phyloP scores from a whole-genome alignment of 1,140 invertebrate species.

The Zaprionus tsacasi region DNA sequence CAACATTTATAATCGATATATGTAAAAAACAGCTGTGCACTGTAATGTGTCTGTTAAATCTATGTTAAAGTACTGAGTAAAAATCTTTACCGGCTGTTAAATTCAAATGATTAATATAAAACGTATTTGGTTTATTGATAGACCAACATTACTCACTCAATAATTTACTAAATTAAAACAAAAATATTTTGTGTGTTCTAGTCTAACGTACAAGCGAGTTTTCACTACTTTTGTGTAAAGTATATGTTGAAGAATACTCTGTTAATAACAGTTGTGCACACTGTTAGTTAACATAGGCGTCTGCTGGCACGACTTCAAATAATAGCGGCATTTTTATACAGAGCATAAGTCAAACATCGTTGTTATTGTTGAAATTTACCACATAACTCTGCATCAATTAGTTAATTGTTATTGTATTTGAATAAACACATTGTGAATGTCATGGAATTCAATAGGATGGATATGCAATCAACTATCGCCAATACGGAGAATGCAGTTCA shows the following conservation, averaged over 20 bases:
- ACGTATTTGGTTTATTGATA: background rate
- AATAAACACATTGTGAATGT: background rate
- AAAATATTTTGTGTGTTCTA: background rate
- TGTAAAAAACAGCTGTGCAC: conserved; percentile 1
- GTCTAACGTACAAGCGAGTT: background rate
- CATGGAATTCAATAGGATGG: conserved; percentile 53
- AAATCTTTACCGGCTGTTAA: conserved; percentile 2
- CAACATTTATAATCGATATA: background rate
- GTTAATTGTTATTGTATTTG: conserved; percentile 13
- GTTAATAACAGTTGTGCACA: conserved; percentile 25
- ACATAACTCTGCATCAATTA: background rate
- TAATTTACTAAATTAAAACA: background rate
- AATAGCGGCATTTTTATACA: conserved; percentile 64
- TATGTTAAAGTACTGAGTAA: background rate
- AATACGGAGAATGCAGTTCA: conserved; percentile 5
- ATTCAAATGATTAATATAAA: background rate
- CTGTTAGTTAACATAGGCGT: conserved; percentile 29
- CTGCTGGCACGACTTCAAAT: conserved; percentile 52
- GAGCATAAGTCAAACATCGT: conserved; percentile 8
- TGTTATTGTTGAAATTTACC: conserved; percentile 6
- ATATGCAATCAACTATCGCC: conserved; percentile 5
- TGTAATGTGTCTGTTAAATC: background rate
- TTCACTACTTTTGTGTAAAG: background rate
- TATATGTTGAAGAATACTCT: background rate
- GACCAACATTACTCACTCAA: background rate